Base-by-base conservation (phyloP, 2,797 vertebrate species). In the Enteromius unitaeniatus region DNA sequence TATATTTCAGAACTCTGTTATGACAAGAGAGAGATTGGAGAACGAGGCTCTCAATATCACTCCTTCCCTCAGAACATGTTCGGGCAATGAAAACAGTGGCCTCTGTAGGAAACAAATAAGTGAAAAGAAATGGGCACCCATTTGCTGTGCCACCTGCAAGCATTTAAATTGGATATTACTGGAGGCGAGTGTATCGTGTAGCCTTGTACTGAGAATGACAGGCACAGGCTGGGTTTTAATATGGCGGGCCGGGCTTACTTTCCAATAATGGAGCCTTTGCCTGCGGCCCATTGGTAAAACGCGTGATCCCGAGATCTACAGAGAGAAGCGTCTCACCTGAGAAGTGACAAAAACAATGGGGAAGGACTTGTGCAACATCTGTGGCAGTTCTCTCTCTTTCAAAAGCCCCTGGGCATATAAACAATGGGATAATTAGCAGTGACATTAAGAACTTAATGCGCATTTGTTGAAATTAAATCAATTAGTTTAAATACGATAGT, bases 371-470 rank as follows among this genome's bases (percentile, higher is more conserved):
- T 62, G 19, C 26, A 42, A 19, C 3, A 70, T 82, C 82, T 49
- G 9, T 37, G 15, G 40, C 40, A 45, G 37, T 37, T 83, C 79
- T 70, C 67, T 64, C n/a, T 45, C 40, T 42, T 21, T 34, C 21
- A 23, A 34, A 74, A 69, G 79, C 85, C 86, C 79, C 72, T 67
- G 68, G 82, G 86, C 88, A 78, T 67, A 85, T 40, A 82, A 82
- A 73, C 88, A 84, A 37, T 77, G 78, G 60, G 78, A 53, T 88
- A 84, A 87, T 88, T 88, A 87, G 74, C 70, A 49, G 72, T 79
- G 77, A 84, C 78, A 87, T 88, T 86, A 87, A 85, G 77, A 87
- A 67, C 86, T 85, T 86, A 84, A 86, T 67, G 81, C 55, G 73
- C 74, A 73, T 88, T 86, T 81, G 81, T 51, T 74, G 76, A 72